Evolutionary conservation across 2,888 invertebrate species (phyloP).

Genomic region (Phyllotreta cruciferae): DNA sequence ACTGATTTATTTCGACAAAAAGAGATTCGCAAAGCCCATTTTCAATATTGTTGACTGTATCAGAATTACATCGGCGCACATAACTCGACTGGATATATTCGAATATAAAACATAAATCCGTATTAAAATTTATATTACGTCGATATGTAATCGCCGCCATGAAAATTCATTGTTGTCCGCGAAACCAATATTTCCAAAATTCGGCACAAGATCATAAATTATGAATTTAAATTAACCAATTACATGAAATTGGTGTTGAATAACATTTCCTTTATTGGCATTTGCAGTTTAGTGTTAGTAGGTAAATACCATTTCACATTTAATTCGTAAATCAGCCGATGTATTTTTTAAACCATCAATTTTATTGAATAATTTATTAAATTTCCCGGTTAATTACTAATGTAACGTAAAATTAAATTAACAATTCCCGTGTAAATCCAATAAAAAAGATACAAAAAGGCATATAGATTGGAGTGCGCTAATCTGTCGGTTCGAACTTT

Average conservation of each 20-base stretch:
- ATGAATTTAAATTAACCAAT: slow-evolving; percentile 37
- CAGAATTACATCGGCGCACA: slow-evolving; percentile 12
- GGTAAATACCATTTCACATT: slow-evolving; percentile 2
- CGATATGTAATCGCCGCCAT: slow-evolving; percentile 18
- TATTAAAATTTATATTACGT: slow-evolving; percentile 18
- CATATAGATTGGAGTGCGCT: too few species aligned
- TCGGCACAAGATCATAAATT: slow-evolving; percentile 36
- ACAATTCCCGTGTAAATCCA: too few species aligned
- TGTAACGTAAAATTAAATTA: too few species aligned
- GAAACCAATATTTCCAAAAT: slow-evolving; percentile 29
- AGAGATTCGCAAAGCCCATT: slow-evolving; percentile 15
- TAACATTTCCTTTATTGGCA: slow-evolving; percentile 7
- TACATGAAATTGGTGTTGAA: slow-evolving; percentile 24
- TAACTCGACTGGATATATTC: slow-evolving; percentile 17
- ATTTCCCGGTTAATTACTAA: too few species aligned
- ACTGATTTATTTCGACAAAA: slow-evolving; percentile 15
- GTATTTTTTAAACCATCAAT: too few species aligned
- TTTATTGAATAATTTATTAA: too few species aligned
- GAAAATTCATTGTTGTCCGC: slow-evolving; percentile 14
- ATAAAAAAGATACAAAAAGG: too few species aligned
- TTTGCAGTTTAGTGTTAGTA: slow-evolving; percentile 3
- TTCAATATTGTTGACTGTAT: slow-evolving; percentile 18
- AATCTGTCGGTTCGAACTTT: too few species aligned
- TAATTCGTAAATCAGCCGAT: too few species aligned
- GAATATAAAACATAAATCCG: slow-evolving; percentile 19